Evolutionary conservation across 2,113 vertebrate genomes (phyloP).

Genomic region (Amblyopsis rosae): DNA sequence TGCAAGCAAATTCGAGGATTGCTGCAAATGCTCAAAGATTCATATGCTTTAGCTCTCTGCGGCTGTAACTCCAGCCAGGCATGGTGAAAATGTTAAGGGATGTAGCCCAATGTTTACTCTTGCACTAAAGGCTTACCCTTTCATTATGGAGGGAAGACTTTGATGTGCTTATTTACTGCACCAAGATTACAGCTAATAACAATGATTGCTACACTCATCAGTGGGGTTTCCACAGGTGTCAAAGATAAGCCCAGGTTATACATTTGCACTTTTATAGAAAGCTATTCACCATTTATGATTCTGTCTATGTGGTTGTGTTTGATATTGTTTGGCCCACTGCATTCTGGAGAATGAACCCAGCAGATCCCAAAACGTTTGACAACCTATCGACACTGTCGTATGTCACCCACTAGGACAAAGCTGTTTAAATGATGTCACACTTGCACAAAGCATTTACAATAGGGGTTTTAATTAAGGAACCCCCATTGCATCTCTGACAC

Average conservation of each 20-base stretch:
- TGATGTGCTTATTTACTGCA: neutral
- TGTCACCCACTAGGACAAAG: neutral
- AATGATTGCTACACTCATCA: neutral
- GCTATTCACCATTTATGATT: neutral
- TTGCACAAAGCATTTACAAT: constrained; percentile 19
- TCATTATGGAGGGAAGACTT: neutral
- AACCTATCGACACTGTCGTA: neutral
- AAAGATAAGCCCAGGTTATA: neutral
- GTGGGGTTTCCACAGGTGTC: neutral
- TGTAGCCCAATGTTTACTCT: constrained; percentile 18
- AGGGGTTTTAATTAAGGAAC: constrained; percentile 15
- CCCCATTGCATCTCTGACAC: constrained; percentile 10
- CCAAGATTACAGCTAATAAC: neutral
- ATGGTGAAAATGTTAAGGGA: constrained; percentile 9
- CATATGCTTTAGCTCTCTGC: neutral
- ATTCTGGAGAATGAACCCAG: neutral
- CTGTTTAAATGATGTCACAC: constrained; percentile 43
- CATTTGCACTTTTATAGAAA: neutral
- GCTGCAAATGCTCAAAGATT: constrained; percentile 29
- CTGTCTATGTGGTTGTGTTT: neutral
- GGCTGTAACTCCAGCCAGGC: constrained; percentile 26
- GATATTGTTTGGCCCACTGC: neutral
- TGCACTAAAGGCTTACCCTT: neutral
- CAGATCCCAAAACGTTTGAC: neutral
- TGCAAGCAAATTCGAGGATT: neutral